A percentile compares a stretch with the other conserved stretches of the same genome.
These are phyloP conservation scores for Diaprepes abbreviatus DNA, from an alignment of 2,888 invertebrate genomes.

Conservation along the genomic window DNA sequence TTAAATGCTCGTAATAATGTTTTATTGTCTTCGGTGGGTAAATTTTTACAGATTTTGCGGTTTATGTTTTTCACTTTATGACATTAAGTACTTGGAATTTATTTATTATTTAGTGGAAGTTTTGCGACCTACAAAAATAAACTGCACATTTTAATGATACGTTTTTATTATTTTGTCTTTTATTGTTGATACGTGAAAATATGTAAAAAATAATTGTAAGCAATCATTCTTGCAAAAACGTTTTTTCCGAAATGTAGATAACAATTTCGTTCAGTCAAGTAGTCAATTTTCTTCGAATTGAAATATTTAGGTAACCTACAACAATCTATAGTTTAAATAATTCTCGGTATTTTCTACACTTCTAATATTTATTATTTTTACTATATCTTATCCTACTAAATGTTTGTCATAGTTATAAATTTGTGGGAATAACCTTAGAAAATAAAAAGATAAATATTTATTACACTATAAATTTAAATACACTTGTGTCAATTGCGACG, in stretches of 20 bases:
- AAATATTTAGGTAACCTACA: neutral
- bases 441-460: neutral
- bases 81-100: slow-evolving; percentile 29
- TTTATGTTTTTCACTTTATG: slow-evolving; percentile 35
- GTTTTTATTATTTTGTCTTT: slow-evolving; percentile 33
- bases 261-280: neutral
- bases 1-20: slow-evolving; percentile 8
- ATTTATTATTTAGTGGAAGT: slow-evolving; percentile 39
- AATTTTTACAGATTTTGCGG: slow-evolving; percentile 35
- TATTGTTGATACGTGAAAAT: slow-evolving; percentile 37
- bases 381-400: neutral
- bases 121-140: slow-evolving; percentile 28
- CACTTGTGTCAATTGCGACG: too few relatives aligned
- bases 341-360: neutral
- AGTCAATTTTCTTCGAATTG: neutral
- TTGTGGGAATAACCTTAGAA: slow-evolving; percentile 4
- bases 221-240: neutral
- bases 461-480: neutral
- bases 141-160: slow-evolving; percentile 28
- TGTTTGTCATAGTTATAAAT: neutral
- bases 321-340: neutral
- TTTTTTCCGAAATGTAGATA: neutral
- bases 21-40: slow-evolving; percentile 24
- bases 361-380: neutral
- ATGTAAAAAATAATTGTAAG: slow-evolving; percentile 7